These are phyloP conservation scores for Pararge aegeria DNA, from an alignment of 1,140 invertebrate genomes.

Conservation along the genomic window DNA sequence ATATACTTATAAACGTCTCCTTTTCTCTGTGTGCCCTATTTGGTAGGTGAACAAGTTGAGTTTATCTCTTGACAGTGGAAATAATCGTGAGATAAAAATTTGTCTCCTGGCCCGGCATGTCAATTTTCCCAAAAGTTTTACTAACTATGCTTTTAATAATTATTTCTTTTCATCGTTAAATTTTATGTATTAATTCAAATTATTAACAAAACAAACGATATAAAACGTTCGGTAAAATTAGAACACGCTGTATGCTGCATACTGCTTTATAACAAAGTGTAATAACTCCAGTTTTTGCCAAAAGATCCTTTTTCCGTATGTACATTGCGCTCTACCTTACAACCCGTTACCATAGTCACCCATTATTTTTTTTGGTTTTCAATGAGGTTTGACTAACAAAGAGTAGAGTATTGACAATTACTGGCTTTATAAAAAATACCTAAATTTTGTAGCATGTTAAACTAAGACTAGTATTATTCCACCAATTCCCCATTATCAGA, in stretches of 20 bases:
- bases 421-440: background rate
- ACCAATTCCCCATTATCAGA: no score
- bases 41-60: no score
- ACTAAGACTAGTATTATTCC: constrained; percentile 9
- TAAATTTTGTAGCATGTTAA: background rate
- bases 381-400: background rate
- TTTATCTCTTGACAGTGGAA: no score
- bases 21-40: no score
- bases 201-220: no score
- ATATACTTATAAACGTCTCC: no score
- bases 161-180: background rate
- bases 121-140: no score
- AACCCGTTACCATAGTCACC: constrained; percentile 9
- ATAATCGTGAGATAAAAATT: no score
- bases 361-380: constrained; percentile 28
- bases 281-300: constrained; percentile 47
- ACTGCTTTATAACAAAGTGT: constrained; percentile 18
- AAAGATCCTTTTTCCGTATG: constrained; percentile 38
- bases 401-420: background rate
- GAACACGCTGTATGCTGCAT: constrained; percentile 30
- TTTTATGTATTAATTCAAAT: background rate
- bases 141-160: no score
- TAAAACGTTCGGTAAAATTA: background rate
- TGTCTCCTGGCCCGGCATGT: no score
- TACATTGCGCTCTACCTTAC: constrained; percentile 28